Conservation (phyloP, 2,797 vertebrate genomes). For the Arrhamphus sclerolepis region DNA sequence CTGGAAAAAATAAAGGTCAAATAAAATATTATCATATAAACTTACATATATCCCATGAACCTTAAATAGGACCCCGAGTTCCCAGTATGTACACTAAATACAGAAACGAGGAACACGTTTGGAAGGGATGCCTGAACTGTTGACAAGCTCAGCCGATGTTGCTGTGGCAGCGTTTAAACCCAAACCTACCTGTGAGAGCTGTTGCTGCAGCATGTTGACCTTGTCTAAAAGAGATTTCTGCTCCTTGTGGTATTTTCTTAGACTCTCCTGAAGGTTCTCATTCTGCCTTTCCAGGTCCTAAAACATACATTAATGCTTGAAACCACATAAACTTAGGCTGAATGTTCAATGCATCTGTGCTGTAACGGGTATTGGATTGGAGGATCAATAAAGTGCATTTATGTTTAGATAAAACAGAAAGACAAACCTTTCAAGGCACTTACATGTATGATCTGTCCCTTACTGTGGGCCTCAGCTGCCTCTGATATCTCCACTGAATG, state of each 20-base stretch:
- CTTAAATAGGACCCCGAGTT: too few relatives aligned
- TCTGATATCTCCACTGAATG: slow-evolving; percentile 74
- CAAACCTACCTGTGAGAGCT: slow-evolving; percentile 87
- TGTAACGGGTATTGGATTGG: background rate
- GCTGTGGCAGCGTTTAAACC: background rate
- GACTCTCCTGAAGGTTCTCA: slow-evolving; percentile 85
- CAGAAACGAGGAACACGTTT: too few relatives aligned
- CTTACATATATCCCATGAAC: too few relatives aligned
- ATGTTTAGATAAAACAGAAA: background rate
- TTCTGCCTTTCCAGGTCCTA: slow-evolving; percentile 93
- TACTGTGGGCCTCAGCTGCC: slow-evolving; percentile 63
- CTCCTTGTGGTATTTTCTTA: slow-evolving; percentile 90
- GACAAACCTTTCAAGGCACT: slow-evolving; percentile 30
- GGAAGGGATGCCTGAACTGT: too few relatives aligned
- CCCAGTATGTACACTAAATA: too few relatives aligned
- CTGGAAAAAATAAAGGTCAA: too few relatives aligned
- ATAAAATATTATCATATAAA: too few relatives aligned
- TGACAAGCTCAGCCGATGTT: background rate
- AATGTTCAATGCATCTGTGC: background rate
- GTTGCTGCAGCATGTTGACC: slow-evolving; percentile 88
- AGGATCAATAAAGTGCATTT: background rate
- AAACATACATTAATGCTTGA: background rate
- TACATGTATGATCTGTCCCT: slow-evolving; percentile 78
- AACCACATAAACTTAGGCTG: background rate
- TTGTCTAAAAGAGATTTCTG: slow-evolving; percentile 88